Conservation (phyloP, 2,888 invertebrate species). For the Pseudoips prasinana region DNA sequence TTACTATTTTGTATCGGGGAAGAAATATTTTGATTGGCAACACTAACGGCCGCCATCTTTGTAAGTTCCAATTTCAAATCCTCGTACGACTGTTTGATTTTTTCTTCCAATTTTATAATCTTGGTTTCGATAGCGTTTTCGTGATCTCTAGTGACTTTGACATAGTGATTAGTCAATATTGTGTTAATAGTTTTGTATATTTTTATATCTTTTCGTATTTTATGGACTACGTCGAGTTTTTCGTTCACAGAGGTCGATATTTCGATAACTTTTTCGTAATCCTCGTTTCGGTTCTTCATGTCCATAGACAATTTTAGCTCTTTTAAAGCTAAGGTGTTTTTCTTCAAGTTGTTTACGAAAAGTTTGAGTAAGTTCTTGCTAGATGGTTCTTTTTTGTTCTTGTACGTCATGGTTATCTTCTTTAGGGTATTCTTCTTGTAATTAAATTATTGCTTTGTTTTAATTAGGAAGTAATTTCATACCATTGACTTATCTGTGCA, state of each 20-base stretch:
- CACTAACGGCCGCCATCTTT: slow-evolving; percentile 48
- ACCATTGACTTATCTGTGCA: no score
- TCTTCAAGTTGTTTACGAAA: slow-evolving; percentile 60
- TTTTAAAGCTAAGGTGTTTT: slow-evolving; percentile 64
- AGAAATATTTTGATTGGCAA: slow-evolving; percentile 50
- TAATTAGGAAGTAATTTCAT: no score
- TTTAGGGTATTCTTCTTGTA: slow-evolving; percentile 5
- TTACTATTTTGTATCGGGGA: slow-evolving; percentile 63
- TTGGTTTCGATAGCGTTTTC: slow-evolving; percentile 61
- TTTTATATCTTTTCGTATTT: slow-evolving; percentile 72
- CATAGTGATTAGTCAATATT: slow-evolving; percentile 70
- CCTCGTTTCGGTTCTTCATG: slow-evolving; percentile 37
- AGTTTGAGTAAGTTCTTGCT: slow-evolving; percentile 50
- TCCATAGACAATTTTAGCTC: slow-evolving; percentile 59
- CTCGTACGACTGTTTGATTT: slow-evolving; percentile 62
- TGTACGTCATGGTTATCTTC: slow-evolving; percentile 43
- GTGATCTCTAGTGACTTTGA: slow-evolving; percentile 66
- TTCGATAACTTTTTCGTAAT: slow-evolving; percentile 57
- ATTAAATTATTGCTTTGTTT: slow-evolving; percentile 4
- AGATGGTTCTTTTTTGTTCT: slow-evolving; percentile 43
- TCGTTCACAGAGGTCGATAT: slow-evolving; percentile 64
- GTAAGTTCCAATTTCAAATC: slow-evolving; percentile 54
- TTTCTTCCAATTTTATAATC: slow-evolving; percentile 59
- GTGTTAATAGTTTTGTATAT: slow-evolving; percentile 74
- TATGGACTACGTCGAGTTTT: slow-evolving; percentile 69